These are phyloP conservation scores for Cataglyphis rosenhaueri DNA, from an alignment of 2,888 invertebrate genomes.

Conservation along the genomic window DNA sequence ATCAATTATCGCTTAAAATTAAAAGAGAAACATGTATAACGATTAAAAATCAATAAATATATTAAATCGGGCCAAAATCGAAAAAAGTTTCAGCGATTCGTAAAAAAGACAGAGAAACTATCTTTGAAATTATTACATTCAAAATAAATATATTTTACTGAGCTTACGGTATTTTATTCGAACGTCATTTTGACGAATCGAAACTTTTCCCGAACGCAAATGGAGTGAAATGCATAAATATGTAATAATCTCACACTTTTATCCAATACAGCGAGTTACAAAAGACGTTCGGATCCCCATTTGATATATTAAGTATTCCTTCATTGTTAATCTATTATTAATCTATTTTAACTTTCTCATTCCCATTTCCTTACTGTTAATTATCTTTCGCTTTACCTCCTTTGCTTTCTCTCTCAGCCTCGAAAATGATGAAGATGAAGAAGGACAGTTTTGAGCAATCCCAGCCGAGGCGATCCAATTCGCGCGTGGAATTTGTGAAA, in stretches of 20 bases:
- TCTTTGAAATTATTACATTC: not conserved
- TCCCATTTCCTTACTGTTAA: constrained; percentile 17
- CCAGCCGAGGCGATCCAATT: constrained; percentile 1
- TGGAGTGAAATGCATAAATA: constrained; percentile 14
- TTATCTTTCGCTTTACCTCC: constrained; percentile 13
- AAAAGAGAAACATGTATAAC: not conserved
- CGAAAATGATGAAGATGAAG: constrained; percentile 30
- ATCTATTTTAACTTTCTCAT: constrained; percentile 15
- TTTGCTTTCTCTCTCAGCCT: not conserved
- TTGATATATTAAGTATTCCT: not conserved
- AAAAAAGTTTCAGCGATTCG: not conserved
- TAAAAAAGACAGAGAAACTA: not conserved
- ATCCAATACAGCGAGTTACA: constrained; percentile 2
- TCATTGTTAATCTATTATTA: not conserved
- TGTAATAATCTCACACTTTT: constrained; percentile 25
- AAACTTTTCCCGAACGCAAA: constrained; percentile 11
- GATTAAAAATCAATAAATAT: not conserved
- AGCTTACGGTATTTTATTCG: not conserved
- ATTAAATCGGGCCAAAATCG: not conserved
- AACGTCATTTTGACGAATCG: not conserved
- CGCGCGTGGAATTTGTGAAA: constrained; percentile 20
- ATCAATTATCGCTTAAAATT: not conserved
- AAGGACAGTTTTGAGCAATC: constrained; percentile 19
- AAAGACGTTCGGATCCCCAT: constrained; percentile 1
- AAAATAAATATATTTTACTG: constrained; percentile 3